Conservation (phyloP, 2,797 vertebrate genomes). For the Chiroxiphia lanceolata region DNA sequence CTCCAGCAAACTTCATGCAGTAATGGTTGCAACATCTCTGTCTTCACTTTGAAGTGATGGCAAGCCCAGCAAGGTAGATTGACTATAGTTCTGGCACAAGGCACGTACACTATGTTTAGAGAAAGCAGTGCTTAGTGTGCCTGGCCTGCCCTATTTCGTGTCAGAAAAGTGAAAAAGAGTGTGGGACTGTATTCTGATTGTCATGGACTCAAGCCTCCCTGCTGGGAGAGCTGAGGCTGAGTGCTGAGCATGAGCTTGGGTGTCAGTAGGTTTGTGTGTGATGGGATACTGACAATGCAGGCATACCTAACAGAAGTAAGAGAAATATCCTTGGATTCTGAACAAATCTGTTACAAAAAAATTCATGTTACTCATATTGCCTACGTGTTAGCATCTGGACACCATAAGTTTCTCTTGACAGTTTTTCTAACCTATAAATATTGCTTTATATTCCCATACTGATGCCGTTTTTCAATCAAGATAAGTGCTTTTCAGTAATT, state of each 20-base stretch:
- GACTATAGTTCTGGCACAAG: background rate
- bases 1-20: background rate
- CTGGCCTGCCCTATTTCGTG: background rate
- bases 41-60: background rate
- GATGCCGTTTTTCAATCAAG: background rate
- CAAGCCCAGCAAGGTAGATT: background rate
- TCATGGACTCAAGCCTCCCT: background rate
- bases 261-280: background rate
- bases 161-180: background rate
- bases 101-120: background rate
- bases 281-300: background rate
- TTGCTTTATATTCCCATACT: background rate
- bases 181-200: background rate
- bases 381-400: background rate
- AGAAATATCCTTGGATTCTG: background rate
- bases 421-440: background rate
- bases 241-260: background rate
- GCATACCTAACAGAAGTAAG: background rate
- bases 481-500: background rate
- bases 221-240: background rate
- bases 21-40: background rate
- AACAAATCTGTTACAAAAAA: background rate
- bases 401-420: background rate
- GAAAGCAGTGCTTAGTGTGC: background rate
- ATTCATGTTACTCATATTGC: background rate